Percentiles rank a stretch among this genome's conserved stretches.
Evolutionary conservation across 64 coral and sea anemone species (phyloP).

Genomic region (Anthopleura sola): DNA sequence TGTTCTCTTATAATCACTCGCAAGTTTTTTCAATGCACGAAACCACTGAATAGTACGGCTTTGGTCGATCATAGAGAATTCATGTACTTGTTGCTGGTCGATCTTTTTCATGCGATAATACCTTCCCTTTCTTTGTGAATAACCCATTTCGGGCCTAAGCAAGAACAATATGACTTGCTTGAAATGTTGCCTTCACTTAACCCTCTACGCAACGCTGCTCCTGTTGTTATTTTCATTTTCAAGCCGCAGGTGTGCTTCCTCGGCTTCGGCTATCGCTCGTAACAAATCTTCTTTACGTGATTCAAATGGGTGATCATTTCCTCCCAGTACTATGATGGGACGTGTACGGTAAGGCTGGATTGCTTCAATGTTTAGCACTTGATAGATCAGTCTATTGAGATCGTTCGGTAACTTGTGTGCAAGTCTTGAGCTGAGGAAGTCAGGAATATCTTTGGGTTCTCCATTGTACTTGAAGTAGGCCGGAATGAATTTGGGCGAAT

Average conservation of each 20-base stretch:
- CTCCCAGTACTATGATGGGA: slow-evolving; percentile 66
- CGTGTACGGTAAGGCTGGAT: slow-evolving; percentile 69
- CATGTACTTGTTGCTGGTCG: too few species aligned
- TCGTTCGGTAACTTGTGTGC: slow-evolving; percentile 62
- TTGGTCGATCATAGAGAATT: too few species aligned
- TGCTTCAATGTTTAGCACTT: slow-evolving; percentile 74
- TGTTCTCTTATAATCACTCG: too few species aligned
- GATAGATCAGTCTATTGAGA: slow-evolving; percentile 72
- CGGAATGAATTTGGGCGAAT: slow-evolving; percentile 60
- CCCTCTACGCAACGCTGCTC: neutral
- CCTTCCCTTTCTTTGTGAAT: too few species aligned
- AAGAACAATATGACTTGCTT: too few species aligned
- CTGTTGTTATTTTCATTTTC: neutral
- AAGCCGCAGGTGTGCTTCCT: neutral
- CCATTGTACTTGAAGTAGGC: slow-evolving; percentile 72
- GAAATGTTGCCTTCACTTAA: too few species aligned
- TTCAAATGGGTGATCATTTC: slow-evolving; percentile 70
- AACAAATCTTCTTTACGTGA: slow-evolving; percentile 58
- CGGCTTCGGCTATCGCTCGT: slow-evolving; percentile 44
- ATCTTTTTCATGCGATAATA: too few species aligned
- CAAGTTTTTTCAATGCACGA: too few species aligned
- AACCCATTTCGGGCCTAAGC: too few species aligned
- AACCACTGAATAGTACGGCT: too few species aligned
- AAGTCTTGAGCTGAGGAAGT: slow-evolving; percentile 59
- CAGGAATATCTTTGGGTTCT: slow-evolving; percentile 56